A percentile compares a stretch with the other conserved stretches of the same genome.
Evolutionary conservation across 1,140 invertebrate genomes (phyloP).

Genomic region (Fopius arisanus): DNA sequence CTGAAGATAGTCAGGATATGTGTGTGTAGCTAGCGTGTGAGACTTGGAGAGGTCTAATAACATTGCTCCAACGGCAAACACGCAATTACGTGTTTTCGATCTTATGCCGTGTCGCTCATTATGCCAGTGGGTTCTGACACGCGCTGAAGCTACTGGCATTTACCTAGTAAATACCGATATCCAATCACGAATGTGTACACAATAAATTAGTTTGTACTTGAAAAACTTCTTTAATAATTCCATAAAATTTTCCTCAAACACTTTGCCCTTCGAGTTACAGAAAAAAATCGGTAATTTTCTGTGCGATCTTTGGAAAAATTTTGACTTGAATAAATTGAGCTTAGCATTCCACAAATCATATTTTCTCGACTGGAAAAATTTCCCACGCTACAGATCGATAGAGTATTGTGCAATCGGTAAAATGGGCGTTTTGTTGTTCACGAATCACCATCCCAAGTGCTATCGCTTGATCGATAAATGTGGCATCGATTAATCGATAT

Average conservation of each 20-base stretch:
- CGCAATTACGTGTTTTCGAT: conserved; percentile 11
- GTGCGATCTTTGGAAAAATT: not conserved
- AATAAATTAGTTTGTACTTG: not conserved
- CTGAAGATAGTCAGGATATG: not conserved
- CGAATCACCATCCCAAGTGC: not conserved
- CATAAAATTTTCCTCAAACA: too few relatives aligned
- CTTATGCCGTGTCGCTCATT: not conserved
- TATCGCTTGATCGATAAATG: not conserved
- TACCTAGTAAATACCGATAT: not conserved
- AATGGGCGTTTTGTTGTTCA: conserved; percentile 3
- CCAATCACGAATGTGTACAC: not conserved
- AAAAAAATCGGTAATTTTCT: too few relatives aligned
- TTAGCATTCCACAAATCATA: not conserved
- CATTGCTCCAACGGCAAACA: conserved; percentile 6
- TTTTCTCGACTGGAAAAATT: not conserved
- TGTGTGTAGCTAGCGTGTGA: not conserved
- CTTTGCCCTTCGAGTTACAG: too few relatives aligned
- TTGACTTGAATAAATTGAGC: not conserved
- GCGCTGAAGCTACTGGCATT: not conserved
- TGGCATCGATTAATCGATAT: not conserved
- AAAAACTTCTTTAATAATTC: too few relatives aligned
- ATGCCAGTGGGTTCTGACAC: not conserved
- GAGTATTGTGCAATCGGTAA: not conserved
- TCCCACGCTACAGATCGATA: not conserved
- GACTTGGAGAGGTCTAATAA: not conserved